These are phyloP conservation scores for Drosophila tristis DNA, from an alignment of 1,140 invertebrate species.

Conservation along the genomic window DNA sequence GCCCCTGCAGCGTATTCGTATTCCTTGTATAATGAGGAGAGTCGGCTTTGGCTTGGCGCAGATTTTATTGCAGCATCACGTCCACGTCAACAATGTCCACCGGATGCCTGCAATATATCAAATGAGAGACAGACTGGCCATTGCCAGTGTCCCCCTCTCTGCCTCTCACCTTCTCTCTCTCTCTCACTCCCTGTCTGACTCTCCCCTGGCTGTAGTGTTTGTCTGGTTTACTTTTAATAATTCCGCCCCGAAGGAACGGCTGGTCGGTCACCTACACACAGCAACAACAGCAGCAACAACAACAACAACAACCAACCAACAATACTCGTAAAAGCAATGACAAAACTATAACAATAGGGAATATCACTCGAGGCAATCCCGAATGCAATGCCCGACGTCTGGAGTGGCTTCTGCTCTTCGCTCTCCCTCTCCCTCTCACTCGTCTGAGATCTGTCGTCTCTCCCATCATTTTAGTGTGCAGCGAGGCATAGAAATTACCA, in stretches of 20 bases:
- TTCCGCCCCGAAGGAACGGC: constrained; percentile 51
- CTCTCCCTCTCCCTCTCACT: constrained; percentile 8
- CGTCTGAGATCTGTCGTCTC: constrained; percentile 12
- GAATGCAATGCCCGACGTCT: constrained; percentile 70
- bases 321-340: constrained; percentile 34
- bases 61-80: constrained; percentile 80
- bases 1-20: constrained; percentile 23
- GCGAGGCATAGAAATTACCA: constrained; percentile 75
- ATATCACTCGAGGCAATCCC: constrained; percentile 51
- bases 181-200: neutral
- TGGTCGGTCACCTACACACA: constrained; percentile 67
- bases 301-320: constrained; percentile 22
- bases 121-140: constrained; percentile 51
- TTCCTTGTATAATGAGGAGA: constrained; percentile 48
- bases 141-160: constrained; percentile 30
- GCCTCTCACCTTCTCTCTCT: neutral
- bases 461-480: constrained; percentile 72
- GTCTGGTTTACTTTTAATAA: constrained; percentile 71
- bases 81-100: constrained; percentile 61
- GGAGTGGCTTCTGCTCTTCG: constrained; percentile 35
- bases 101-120: constrained; percentile 83
- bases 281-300: constrained; percentile 51
- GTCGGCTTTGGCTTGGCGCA: constrained; percentile 20
- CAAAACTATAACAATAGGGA: constrained; percentile 73
- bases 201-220: constrained; percentile 6